Evolutionary conservation across 2,113 vertebrate genomes (phyloP), one percentile per base, ranked within the genome.

Genomic region (Hippopotamus amphibius): DNA sequence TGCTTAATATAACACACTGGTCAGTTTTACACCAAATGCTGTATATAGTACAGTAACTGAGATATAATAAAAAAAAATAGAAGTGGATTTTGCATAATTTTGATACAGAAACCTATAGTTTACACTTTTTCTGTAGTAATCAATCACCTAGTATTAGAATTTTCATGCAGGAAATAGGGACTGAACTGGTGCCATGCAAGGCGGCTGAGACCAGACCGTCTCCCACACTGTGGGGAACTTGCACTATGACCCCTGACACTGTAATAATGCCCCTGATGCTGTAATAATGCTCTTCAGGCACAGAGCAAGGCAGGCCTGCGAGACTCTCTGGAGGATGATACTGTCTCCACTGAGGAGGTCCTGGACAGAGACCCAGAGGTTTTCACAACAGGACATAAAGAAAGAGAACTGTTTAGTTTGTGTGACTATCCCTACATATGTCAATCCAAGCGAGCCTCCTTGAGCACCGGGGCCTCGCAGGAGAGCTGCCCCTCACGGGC

Each of bases 401-500:
- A 15, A 74, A 66, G 11, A 43, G 7, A 2, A 13, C 5, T 21
- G 43, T n/a, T 43, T 11, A 9, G 22, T 37, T 30, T 66, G 24
- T 14, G 10, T n/a, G 12, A 26, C 33, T 41, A 4, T 72, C 2
- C 37, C 17, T 19, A 4, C 13, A 4, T 6, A 8, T 5, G 2
- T 28, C 26, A 10, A 66, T 14, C 28, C 10, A n/a, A 33, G 37
- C 2, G 7, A 43, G 14, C 4, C 33, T 79, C 26, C 71, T 57
- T 0, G 19, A 76, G 41, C 55, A 30, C 28, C 19, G 28, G 33
- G 5, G 21, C 26, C 1, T 21, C 26, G 30, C 13, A 30, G 15
- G 33, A 0, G 12, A 4, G 1, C 2, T 46, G 4, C 22, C 22
- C 48, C 19, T 26, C 43, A 24, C 16, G 2, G 17, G 5, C 30